Evolutionary conservation across 2,113 vertebrate genomes (phyloP).

Genomic region (Synodontis membranacea): DNA sequence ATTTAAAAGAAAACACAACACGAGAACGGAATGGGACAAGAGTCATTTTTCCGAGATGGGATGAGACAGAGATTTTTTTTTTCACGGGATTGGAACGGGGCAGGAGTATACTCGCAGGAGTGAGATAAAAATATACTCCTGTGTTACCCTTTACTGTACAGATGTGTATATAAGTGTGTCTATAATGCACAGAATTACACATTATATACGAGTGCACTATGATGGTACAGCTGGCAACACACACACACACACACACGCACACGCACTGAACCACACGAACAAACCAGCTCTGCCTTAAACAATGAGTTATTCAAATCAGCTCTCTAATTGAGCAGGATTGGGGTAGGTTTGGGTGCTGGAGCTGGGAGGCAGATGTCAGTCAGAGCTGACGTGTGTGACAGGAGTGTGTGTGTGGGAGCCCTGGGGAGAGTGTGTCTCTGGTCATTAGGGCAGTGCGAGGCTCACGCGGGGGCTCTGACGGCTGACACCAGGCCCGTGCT

Average conservation of each 20-base stretch:
- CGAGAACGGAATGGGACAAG: too few species aligned
- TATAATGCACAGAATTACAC: background rate
- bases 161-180: background rate
- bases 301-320: constrained; percentile 57
- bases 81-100: too few species aligned
- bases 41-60: too few species aligned
- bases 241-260: constrained; percentile 23
- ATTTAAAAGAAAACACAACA: too few species aligned
- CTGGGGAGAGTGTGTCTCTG: constrained; percentile 39
- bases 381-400: constrained; percentile 51
- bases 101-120: too few species aligned
- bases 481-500: constrained; percentile 18
- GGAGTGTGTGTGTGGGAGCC: constrained; percentile 33
- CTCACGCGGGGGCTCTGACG: constrained; percentile 27
- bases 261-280: constrained; percentile 23
- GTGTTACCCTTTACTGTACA: too few species aligned
- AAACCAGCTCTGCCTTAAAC: constrained; percentile 27
- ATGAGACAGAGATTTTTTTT: too few species aligned
- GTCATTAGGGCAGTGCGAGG: constrained; percentile 53
- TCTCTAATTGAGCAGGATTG: constrained; percentile 37
- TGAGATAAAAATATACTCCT: too few species aligned
- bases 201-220: background rate
- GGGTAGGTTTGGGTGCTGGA: constrained; percentile 12
- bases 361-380: constrained; percentile 53
- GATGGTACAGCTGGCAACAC: background rate